Base-by-base conservation (phyloP, 2,113 vertebrate species). In the Perca schrenkii region DNA sequence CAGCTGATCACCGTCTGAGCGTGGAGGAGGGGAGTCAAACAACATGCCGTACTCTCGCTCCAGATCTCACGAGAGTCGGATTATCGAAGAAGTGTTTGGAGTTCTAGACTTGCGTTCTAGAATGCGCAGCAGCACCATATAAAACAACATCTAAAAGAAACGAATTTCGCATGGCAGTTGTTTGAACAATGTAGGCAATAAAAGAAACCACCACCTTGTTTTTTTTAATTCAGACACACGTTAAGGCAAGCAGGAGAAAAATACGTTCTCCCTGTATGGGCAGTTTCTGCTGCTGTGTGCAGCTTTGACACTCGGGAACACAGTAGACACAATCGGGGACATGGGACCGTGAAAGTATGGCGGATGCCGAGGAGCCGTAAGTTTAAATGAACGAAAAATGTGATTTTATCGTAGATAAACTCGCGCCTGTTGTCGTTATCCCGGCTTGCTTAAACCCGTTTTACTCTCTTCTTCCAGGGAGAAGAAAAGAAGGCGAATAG, bases 401-500 rank as follows among this genome's bases (percentile, higher is more conserved):
- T 31, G 0, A 72, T 72, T 82, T 71, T 71, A 50, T 5, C 10
- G 28, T 8, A 53, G 31, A 60, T 47, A 64, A 84, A 65, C 31
- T 8, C 57, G 31, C 71, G 36, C 7, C 1, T 47, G 72, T 11
- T 65, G 34, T 36, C 65, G 22, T 8, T 40, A 50, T 47, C 13
- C 1, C 43, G 77, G 46, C 71, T 43, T 80, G 57, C 21, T 90
- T 97, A 91, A 96, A 96, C 94, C 92, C 94, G 92, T 95, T 95
- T 96, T 94, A 95, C 95, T 96, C 93, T 97, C 89, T 95, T 94
- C 88, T 87, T 97, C 94, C 96, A 99, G 98, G 98, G 97, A 99
- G 97, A 98, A 99, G 98, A 99, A 99, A 99, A 98, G 97, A 99
- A 97, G 97, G 97, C 96, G 97, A 98, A 96, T 99, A 97, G 98